Conservation (phyloP, 2,113 vertebrate genomes). For the Lepus americanus region DNA sequence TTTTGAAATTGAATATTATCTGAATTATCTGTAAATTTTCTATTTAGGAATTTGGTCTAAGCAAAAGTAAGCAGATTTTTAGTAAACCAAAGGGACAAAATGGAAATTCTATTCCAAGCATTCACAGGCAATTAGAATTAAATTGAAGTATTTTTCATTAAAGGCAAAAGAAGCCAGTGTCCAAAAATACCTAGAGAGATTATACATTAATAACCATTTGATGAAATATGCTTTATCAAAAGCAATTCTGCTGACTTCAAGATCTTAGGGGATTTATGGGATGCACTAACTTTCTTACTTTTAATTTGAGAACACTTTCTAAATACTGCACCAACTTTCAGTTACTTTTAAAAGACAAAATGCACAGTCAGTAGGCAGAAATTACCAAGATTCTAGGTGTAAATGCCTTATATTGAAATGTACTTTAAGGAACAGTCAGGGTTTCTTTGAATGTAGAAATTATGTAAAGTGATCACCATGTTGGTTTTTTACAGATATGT, state of each 20-base stretch:
- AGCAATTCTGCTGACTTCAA: background rate
- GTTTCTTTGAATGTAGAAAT: background rate
- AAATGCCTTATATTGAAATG: conserved; percentile 18
- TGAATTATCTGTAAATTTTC: conserved; percentile 32
- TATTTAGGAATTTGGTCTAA: background rate
- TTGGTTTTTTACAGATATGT: background rate
- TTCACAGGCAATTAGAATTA: background rate
- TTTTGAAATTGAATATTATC: background rate
- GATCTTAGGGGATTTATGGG: background rate
- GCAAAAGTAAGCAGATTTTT: background rate
- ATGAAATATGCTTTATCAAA: conserved; percentile 28
- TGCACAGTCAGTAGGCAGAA: background rate
- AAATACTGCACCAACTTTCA: conserved; percentile 30
- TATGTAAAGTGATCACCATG: background rate
- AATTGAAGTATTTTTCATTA: conserved; percentile 11
- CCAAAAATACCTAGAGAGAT: conserved; percentile 35
- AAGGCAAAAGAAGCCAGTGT: background rate
- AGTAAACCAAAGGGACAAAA: background rate
- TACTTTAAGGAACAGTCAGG: background rate
- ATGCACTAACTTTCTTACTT: background rate
- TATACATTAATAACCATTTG: conserved; percentile 56
- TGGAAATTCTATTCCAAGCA: background rate
- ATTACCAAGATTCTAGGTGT: background rate
- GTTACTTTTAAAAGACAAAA: conserved; percentile 40
- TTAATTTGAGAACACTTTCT: conserved; percentile 32